A percentile compares a stretch with the other conserved stretches of the same genome.
These are phyloP conservation scores for Nyctibius grandis DNA, from an alignment of 2,797 vertebrate genomes.

Conservation along the genomic window DNA sequence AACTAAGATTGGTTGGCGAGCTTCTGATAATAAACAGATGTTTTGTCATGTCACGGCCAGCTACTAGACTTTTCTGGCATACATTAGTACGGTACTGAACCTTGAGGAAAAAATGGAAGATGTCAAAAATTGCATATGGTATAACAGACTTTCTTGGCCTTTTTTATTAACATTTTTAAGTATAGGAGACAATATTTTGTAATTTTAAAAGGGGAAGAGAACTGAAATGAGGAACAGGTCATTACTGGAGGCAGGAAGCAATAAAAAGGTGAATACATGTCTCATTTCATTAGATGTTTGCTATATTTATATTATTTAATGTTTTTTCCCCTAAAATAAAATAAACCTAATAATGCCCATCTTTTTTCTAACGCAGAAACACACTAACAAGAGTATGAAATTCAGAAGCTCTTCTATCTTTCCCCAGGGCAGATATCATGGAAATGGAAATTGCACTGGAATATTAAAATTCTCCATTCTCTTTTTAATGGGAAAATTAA, in stretches of 20 bases:
- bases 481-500: background rate
- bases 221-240: constrained; percentile 56
- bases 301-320: background rate
- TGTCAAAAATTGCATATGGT: background rate
- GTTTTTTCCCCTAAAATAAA: background rate
- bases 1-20: constrained; percentile 20
- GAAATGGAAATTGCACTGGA: background rate
- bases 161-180: background rate
- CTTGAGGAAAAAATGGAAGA: constrained; percentile 15
- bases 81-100: background rate
- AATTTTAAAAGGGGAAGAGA: constrained; percentile 15
- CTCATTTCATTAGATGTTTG: background rate
- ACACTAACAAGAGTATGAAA: background rate
- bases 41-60: rapidly evolving
- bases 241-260: constrained; percentile 49
- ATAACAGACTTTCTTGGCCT: background rate
- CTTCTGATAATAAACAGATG: background rate
- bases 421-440: background rate
- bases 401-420: background rate
- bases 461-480: background rate
- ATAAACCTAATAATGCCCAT: background rate
- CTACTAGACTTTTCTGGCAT: background rate
- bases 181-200: background rate
- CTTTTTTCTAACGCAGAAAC: background rate
- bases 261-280: constrained; percentile 37